Conservation (phyloP, 2,797 vertebrate species). For the Manis crassicaudata region DNA sequence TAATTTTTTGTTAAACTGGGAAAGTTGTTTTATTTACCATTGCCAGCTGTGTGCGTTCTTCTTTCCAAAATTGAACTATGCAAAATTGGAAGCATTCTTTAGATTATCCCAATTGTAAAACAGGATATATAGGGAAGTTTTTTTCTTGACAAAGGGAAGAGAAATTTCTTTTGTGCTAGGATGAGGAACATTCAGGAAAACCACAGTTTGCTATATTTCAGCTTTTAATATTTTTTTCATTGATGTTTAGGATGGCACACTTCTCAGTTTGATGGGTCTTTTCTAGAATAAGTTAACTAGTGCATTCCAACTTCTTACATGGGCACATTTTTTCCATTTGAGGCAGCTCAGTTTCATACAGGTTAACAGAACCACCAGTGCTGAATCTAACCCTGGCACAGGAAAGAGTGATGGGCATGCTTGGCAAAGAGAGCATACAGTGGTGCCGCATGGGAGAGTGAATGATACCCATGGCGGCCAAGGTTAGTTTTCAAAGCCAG, state of each 20-base stretch:
- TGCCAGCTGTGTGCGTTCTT: background rate
- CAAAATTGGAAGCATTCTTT: slow-evolving; percentile 28
- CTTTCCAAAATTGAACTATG: background rate
- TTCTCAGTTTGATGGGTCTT: background rate
- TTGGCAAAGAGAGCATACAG: slow-evolving; percentile 11
- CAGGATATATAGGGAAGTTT: background rate
- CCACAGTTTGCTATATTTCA: background rate
- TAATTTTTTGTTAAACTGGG: background rate
- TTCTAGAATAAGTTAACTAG: slow-evolving; percentile 28
- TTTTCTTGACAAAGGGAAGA: background rate
- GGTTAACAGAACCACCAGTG: slow-evolving; percentile 8
- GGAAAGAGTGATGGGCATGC: slow-evolving; percentile 9
- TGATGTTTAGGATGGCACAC: background rate
- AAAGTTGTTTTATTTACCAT: background rate
- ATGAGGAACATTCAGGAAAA: background rate
- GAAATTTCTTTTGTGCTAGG: background rate
- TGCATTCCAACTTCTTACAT: slow-evolving; percentile 22
- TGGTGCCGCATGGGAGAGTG: slow-evolving; percentile 19
- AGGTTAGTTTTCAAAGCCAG: slow-evolving; percentile 48
- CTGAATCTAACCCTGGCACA: slow-evolving; percentile 1
- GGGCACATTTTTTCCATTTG: slow-evolving; percentile 31
- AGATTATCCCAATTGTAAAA: background rate
- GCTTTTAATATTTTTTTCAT: background rate
- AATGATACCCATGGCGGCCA: slow-evolving; percentile 30
- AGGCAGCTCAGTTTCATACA: background rate